These are phyloP conservation scores for Halictus quadricinctus DNA, from an alignment of 2,888 invertebrate species.

Conservation along the genomic window DNA sequence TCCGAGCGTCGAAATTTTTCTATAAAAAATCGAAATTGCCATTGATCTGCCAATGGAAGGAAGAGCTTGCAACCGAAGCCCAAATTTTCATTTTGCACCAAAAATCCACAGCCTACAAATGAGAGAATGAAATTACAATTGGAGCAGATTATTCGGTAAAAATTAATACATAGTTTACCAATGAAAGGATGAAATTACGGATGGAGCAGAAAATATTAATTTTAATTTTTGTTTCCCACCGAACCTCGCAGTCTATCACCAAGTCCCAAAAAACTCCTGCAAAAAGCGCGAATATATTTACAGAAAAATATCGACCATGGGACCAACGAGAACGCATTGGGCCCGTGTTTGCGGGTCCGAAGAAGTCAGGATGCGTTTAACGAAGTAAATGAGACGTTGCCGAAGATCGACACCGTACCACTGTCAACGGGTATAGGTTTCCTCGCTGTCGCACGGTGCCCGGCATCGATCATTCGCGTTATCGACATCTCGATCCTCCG, in stretches of 20 bases:
- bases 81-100: too few relatives aligned
- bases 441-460: conserved; percentile 61
- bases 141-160: accelerated
- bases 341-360: conserved; percentile 19
- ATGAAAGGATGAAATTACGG: too few relatives aligned
- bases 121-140: background rate
- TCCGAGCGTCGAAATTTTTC: background rate
- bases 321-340: background rate
- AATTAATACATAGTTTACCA: too few relatives aligned
- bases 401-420: conserved; percentile 67
- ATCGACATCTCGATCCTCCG: conserved; percentile 79
- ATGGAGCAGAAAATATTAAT: too few relatives aligned
- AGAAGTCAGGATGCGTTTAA: conserved; percentile 58
- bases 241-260: background rate
- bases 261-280: background rate
- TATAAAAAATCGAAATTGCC: too few relatives aligned
- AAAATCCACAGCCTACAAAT: too few relatives aligned
- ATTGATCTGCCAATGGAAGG: too few relatives aligned
- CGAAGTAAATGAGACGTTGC: conserved; percentile 73
- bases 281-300: background rate
- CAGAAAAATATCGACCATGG: background rate
- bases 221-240: background rate
- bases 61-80: too few relatives aligned
- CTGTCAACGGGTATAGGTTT: conserved; percentile 62
- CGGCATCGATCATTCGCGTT: conserved; percentile 81